Conservation (phyloP, 2,797 vertebrate genomes). For the Esox lucius region DNA sequence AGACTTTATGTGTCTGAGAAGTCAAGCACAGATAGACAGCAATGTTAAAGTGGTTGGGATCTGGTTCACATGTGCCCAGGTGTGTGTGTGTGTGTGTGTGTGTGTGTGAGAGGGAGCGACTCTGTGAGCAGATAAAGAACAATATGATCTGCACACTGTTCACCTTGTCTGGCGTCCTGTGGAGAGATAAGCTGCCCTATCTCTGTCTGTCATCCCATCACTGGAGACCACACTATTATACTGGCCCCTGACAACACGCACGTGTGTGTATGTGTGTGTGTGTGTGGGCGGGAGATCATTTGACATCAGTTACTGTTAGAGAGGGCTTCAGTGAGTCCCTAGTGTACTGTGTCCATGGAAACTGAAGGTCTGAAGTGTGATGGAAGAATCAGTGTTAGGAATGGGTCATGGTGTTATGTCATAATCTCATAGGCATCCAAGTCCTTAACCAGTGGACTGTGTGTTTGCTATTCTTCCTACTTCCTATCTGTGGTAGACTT, state of each 20-base stretch:
- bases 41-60: too few species aligned
- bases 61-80: background rate
- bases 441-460: background rate
- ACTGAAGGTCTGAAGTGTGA: too few species aligned
- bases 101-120: background rate
- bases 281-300: background rate
- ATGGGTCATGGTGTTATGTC: too few species aligned
- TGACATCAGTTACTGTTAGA: too few species aligned
- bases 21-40: too few species aligned
- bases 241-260: background rate
- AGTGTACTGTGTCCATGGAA: too few species aligned
- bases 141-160: slow-evolving; percentile 54
- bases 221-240: slow-evolving; percentile 4
- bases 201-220: slow-evolving; percentile 51
- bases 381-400: too few species aligned
- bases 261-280: background rate
- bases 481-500: slow-evolving; percentile 57
- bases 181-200: slow-evolving; percentile 51
- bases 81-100: slow-evolving; percentile 14
- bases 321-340: too few species aligned
- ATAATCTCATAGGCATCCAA: too few species aligned
- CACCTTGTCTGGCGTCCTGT: slow-evolving; percentile 62
- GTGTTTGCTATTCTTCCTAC: background rate
- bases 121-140: slow-evolving; percentile 43
- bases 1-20: slow-evolving; percentile 6